Evolutionary conservation across 2,888 invertebrate species (phyloP), one percentile per base, ranked within the genome.

Genomic region (Prostheceraeus crozeri): DNA sequence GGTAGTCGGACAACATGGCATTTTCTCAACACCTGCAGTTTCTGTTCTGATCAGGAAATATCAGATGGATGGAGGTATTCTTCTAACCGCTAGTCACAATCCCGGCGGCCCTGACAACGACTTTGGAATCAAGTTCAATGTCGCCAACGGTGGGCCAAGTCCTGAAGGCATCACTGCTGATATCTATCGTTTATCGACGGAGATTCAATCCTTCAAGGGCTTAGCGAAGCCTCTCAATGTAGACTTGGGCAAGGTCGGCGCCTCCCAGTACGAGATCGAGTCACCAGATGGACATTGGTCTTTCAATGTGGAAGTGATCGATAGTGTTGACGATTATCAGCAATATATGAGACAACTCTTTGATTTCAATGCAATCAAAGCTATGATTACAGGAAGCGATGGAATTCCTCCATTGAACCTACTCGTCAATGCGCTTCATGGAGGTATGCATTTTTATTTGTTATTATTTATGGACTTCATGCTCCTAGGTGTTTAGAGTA

Each of bases 51-150:
- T 99, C 71, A 83, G 96, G 59, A 85, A 88, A 74, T 83, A 85
- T 70, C 65, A 72, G 45, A 72, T 87, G 30, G 65, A 75, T 81
- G 94, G 94, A 67, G 98, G 96, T 10, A 94, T 99, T 67, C 86
- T 99, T 35, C 80, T 98, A 36, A 99, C 98, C 0, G 98, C 98
- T 0, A 93, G 93, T 14, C 98, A 99, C 78, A 99, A 99, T 78
- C 98, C 98, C 1, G 98, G 98, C 57, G 98, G 98, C 31, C 89
- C 89, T 4, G 83, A 91, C 72, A 87, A 87, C 65, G 98, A 99
- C 78, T 99, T 98, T 75, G 98, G 98, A 54, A 94, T 99, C 70
- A 99, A 99, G 78, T 98, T 88, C 78, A 99, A 99, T 79, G 88
- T 86, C 68, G 84, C 87, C 63, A 98, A 98, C 77, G 98, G 98